phyloP scores from a whole-genome alignment of 1,140 invertebrate species.

The Hypothenemus hampei region DNA sequence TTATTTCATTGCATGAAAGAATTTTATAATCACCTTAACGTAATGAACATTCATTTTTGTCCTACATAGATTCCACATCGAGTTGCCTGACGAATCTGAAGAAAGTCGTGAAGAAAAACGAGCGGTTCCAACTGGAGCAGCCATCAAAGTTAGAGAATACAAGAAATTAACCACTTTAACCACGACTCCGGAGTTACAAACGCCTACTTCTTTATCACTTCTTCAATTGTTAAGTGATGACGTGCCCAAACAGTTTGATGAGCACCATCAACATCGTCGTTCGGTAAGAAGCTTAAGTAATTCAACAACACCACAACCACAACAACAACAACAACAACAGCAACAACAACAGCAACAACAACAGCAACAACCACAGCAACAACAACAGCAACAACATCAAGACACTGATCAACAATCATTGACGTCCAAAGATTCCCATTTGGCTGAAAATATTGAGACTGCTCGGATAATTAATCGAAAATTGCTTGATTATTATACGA shows the following conservation, averaged over 20 bases:
- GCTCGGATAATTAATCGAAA: constrained; percentile 8
- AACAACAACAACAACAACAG: neutral
- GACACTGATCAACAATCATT: neutral
- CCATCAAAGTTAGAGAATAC: neutral
- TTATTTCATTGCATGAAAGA: too few relatives aligned
- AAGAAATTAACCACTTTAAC: constrained; percentile 5
- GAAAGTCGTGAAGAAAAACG: constrained; percentile 17
- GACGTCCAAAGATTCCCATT: constrained; percentile 4
- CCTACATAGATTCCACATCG: constrained; percentile 22
- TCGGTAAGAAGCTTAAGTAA: constrained; percentile 25
- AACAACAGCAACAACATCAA: neutral
- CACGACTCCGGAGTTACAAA: constrained; percentile 4
- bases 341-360: neutral
- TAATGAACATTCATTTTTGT: too few relatives aligned
- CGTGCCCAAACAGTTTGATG: constrained; percentile 12
- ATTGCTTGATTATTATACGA: constrained; percentile 11
- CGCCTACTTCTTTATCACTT: constrained; percentile 8
- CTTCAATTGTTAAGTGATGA: constrained; percentile 19
- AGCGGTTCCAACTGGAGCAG: neutral
- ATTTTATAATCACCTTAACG: too few relatives aligned
- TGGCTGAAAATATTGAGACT: constrained; percentile 8
- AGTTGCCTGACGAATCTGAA: constrained; percentile 29
- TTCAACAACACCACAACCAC: neutral
- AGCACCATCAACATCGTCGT: constrained; percentile 22
- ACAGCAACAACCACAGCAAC: neutral